Percentiles rank a stretch among this genome's conserved stretches.
Evolutionary conservation across 64 coral and sea anemone genomes (phyloP).

Genomic region (Montipora cactus): DNA sequence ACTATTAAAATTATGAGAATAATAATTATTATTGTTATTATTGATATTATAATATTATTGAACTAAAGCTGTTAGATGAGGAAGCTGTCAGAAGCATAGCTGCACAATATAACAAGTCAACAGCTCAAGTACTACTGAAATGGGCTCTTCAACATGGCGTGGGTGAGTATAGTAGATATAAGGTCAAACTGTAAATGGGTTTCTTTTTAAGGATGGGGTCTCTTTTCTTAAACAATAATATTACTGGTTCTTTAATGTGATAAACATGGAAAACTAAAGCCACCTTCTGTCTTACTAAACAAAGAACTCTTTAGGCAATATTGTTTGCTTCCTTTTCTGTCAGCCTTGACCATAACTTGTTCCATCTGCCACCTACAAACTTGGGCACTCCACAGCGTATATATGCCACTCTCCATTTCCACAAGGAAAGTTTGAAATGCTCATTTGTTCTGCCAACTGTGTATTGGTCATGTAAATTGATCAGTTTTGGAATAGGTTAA

Average conservation of each 20-base stretch:
- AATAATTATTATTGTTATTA: neutral
- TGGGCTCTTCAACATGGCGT: constrained; percentile 94
- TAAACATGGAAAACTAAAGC: neutral
- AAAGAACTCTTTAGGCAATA: neutral
- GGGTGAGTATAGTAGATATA: constrained; percentile 53
- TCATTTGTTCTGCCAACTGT: too few relatives aligned
- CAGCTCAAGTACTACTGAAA: constrained; percentile 85
- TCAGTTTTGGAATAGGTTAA: too few relatives aligned
- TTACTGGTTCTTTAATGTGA: too few relatives aligned
- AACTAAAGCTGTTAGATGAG: constrained; percentile 76
- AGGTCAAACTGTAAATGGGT: neutral
- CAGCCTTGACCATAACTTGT: too few relatives aligned
- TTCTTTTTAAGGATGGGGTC: neutral
- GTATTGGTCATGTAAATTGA: too few relatives aligned
- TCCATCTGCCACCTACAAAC: too few relatives aligned
- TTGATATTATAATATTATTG: neutral
- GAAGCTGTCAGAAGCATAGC: constrained; percentile 47
- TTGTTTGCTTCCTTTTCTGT: too few relatives aligned
- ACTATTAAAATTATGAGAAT: too few relatives aligned
- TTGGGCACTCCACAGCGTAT: too few relatives aligned
- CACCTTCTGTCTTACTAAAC: neutral
- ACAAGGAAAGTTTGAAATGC: too few relatives aligned
- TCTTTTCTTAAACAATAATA: too few relatives aligned
- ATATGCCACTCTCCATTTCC: too few relatives aligned
- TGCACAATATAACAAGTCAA: constrained; percentile 60